Base-by-base conservation (phyloP, 2,797 vertebrate genomes). In the Acridotheres tristis region DNA sequence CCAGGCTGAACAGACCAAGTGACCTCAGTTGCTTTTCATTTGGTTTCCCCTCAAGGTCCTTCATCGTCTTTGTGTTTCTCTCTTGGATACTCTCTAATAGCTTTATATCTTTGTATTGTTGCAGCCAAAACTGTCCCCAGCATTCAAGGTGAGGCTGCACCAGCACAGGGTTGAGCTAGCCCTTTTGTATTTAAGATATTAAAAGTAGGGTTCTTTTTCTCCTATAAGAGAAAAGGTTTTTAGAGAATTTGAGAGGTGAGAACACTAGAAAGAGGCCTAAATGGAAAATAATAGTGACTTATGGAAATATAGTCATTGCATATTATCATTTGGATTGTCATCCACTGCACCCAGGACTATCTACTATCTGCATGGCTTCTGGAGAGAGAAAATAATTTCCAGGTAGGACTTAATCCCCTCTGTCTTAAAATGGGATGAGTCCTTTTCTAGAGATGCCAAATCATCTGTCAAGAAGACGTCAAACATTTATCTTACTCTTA, bases 41-140 rank as follows among this genome's bases (percentile, higher is more conserved):
- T 1, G 1, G 5, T 16, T 62, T 57, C 36, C 11, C 4, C 7
- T 38, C 50, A 12, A 43, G 22, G 16, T 3, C 27, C 11, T 62
- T 68, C 48, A 25, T 19, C 19, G 29, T 32, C 40, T 15, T n/a
- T 6, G 3, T 75, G 3, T 6, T 19, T 23, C 20, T 57, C 32
- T 32, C 69, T 50, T 38, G 43, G 27, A 8, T 23, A 29, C 11
- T 43, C 34, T 74, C 26, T 29, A 36, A 5, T 16, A 54, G 27
- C 9, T 43, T 69, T 50, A 12, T 29, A 15, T 55, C 23, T 30
- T 45, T n/a, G 1, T 21, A 2, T 17, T 83, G 16, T 57, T 20
- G 20, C 29, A 38, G 8, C 23, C 19, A 30, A 38, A 69, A 38
- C 38, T 45, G 16, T 4, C 6, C 32, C 10, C 29, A 57, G 14